These are phyloP conservation scores for Drosophila merina DNA, from an alignment of 2,888 invertebrate genomes.

Conservation along the genomic window DNA sequence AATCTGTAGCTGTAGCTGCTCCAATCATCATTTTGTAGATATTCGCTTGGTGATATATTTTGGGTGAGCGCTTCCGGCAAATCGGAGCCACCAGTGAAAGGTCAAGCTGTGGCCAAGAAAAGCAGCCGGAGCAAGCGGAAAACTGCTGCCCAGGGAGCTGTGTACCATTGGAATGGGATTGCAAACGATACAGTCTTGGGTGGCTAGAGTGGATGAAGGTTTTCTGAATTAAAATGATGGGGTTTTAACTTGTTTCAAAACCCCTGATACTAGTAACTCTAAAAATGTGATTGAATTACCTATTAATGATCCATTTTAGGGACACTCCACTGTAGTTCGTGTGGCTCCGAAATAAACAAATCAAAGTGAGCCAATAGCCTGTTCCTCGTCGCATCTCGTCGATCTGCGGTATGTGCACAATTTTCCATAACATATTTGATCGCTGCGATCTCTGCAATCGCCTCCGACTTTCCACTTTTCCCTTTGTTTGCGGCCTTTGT, in stretches of 20 bases:
- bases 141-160: constrained; percentile 71
- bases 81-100: constrained; percentile 70
- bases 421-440: constrained; percentile 77
- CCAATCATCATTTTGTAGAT: constrained; percentile 74
- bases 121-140: constrained; percentile 46
- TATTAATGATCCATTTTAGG: neutral
- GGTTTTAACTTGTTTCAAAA: too few relatives aligned
- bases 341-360: constrained; percentile 74
- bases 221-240: neutral
- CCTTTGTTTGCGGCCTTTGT: constrained; percentile 46
- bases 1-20: constrained; percentile 47
- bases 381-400: constrained; percentile 11
- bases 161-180: constrained; percentile 43
- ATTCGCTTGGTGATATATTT: constrained; percentile 78
- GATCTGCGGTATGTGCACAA: constrained; percentile 72
- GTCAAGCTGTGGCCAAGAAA: constrained; percentile 73
- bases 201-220: neutral
- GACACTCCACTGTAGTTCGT: constrained; percentile 52
- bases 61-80: constrained; percentile 77
- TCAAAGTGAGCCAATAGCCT: constrained; percentile 71
- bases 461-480: constrained; percentile 72
- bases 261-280: too few relatives aligned
- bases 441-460: constrained; percentile 71
- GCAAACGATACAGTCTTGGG: constrained; percentile 9
- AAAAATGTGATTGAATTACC: neutral